Evolutionary conservation across 2,113 vertebrate genomes (phyloP).

Genomic region (Mungos mungo): DNA sequence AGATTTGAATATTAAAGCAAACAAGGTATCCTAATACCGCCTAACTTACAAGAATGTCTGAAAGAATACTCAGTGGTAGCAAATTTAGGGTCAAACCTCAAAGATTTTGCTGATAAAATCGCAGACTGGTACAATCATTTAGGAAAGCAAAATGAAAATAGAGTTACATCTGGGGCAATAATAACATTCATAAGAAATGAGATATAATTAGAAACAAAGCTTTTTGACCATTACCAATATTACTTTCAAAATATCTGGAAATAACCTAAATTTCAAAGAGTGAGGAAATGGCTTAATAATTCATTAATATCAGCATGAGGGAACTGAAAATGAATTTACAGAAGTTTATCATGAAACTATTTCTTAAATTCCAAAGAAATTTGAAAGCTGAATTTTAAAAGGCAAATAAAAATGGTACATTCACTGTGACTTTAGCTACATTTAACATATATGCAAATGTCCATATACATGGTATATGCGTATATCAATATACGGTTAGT

Average conservation of each 20-base stretch:
- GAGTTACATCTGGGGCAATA: constrained; percentile 46
- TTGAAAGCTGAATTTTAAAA: background rate
- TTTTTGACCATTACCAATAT: constrained; percentile 2
- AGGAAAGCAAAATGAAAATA: constrained; percentile 60
- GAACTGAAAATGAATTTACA: constrained; percentile 45
- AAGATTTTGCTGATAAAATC: background rate
- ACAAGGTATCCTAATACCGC: background rate
- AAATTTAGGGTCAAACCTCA: background rate
- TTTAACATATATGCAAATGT: background rate
- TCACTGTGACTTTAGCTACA: background rate
- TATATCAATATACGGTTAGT: background rate
- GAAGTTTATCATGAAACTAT: background rate
- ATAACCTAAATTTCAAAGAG: constrained; percentile 52
- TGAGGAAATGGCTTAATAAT: constrained; percentile 31
- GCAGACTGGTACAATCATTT: constrained; percentile 36
- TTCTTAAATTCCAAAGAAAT: constrained; percentile 9
- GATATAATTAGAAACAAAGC: constrained; percentile 53
- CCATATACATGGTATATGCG: background rate
- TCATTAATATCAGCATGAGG: background rate
- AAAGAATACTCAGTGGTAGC: background rate
- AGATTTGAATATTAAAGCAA: constrained; percentile 41
- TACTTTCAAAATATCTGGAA: constrained; percentile 51
- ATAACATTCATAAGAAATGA: constrained; percentile 58
- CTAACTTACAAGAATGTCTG: constrained; percentile 19
- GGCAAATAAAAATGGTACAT: background rate